phyloP scores from a whole-genome alignment of 1,140 invertebrate species.

The Whitmania pigra region DNA sequence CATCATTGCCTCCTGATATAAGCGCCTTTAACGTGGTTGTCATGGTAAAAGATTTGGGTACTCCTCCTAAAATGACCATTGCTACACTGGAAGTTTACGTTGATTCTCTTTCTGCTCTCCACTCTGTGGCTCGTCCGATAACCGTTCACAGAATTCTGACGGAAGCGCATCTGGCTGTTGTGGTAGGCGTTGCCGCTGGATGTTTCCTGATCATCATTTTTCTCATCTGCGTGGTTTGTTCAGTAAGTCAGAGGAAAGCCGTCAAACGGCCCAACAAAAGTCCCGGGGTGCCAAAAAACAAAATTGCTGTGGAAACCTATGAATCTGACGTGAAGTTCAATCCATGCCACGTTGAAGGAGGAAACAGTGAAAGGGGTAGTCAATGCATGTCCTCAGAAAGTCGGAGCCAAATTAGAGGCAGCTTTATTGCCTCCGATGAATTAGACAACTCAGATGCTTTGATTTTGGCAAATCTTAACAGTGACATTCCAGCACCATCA shows the following conservation, averaged over 20 bases:
- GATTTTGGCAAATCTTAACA: slow-evolving; percentile 10
- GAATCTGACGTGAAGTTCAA: neutral
- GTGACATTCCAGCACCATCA: neutral
- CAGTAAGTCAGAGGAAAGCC: neutral
- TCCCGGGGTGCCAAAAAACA: neutral
- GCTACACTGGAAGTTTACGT: slow-evolving; percentile 3
- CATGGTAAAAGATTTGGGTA: slow-evolving; percentile 10
- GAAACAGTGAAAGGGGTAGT: neutral
- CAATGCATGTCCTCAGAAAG: neutral
- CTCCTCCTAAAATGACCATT: neutral
- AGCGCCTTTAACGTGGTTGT: neutral
- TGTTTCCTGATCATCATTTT: slow-evolving; percentile 14
- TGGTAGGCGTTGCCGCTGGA: slow-evolving; percentile 7
- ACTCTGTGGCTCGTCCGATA: neutral
- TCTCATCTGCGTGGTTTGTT: slow-evolving; percentile 9
- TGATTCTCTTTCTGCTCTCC: neutral
- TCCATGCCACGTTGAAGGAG: slow-evolving; percentile 1
- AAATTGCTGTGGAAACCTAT: neutral
- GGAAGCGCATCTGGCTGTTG: slow-evolving; percentile 13
- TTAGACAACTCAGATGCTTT: neutral
- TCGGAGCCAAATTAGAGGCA: neutral
- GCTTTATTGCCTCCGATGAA: neutral
- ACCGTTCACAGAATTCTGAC: slow-evolving; percentile 12
- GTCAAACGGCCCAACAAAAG: neutral
- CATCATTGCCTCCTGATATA: neutral